Base-by-base conservation (phyloP, 2,113 vertebrate genomes). In the Litocranius walleri region DNA sequence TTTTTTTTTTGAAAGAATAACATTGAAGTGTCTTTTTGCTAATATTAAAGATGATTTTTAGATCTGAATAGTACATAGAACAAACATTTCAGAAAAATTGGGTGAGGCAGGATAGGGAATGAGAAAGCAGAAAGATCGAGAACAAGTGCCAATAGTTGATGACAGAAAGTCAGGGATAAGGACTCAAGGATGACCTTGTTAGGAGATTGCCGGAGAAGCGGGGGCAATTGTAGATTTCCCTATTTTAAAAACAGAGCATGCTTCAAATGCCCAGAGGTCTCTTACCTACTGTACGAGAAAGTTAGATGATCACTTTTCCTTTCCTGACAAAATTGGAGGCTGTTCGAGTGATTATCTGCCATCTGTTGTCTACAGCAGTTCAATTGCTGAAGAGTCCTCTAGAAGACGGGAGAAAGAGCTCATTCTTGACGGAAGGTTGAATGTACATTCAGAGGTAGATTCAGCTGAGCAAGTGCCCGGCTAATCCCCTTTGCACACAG, bases 401-500 rank as follows among this genome's bases (percentile, higher is more conserved):
- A 97, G 94, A 98, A 97, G 78, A 0, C 6, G 84, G 5, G 30
- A 98, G 99, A 97, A 99, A 99, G 98, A 98, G 97, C 98, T 99
- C 98, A 97, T 99, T 99, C 98, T 98, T 7, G n/a, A 98, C 83
- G 98, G 98, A 99, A 98, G 96, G 94, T 98, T 97, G 98, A 97
- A 98, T 98, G 98, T 98, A 98, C 95, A 98, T 98, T 99, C 98
- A 98, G 99, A 97, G 98, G 98, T 98, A 98, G 96, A 98, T 98
- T 98, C 99, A 99, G 98, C 99, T 98, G 97, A 99, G 98, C 98
- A 98, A 99, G 99, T 99, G 98, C 98, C 98, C 97, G 95, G 95
- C 98, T 99, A 99, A 99, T 99, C 99, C 99, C 98, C 98, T 99
- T 98, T 99, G 98, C 98, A 99, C 99, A 99, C 93, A 98, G 98